Percentiles rank a stretch among this genome's conserved stretches.
phyloP scores from a whole-genome alignment of 2,888 invertebrate species.

The Nephrotoma flavescens region DNA sequence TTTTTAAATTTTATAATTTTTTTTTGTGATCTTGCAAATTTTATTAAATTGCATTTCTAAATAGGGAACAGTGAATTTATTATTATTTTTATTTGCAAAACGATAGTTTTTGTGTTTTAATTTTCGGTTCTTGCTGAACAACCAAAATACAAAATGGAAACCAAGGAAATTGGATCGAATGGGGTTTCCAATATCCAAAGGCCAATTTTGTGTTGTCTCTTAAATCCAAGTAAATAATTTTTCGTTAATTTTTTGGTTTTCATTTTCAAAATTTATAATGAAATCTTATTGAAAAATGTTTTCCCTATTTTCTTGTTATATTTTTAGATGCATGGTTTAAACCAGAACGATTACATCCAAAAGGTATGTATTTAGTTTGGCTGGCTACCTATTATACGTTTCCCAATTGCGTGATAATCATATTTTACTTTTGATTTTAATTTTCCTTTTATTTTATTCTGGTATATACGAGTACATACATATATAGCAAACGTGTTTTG shows the following conservation, averaged over 20 bases:
- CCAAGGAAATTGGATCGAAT: constrained; percentile 19
- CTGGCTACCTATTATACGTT: not conserved
- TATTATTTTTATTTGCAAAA: not conserved
- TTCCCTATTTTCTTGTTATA: constrained; percentile 2
- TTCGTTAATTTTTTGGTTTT: not conserved
- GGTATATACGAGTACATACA: not conserved
- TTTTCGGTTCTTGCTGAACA: not conserved
- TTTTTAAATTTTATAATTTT: not conserved
- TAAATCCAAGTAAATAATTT: constrained; percentile 27
- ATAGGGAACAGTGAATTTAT: not conserved
- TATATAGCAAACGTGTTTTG: not conserved
- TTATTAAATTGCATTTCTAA: not conserved
- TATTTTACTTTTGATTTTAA: constrained; percentile 3
- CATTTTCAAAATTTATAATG: not conserved
- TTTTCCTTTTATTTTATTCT: not conserved
- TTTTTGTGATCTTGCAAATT: not conserved
- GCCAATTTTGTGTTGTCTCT: constrained; percentile 28
- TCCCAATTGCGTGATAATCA: not conserved
- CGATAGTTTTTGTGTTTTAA: not conserved
- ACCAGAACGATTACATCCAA: constrained; percentile 79
- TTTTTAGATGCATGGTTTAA: constrained; percentile 78
- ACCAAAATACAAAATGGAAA: not conserved
- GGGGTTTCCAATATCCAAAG: constrained; percentile 26
- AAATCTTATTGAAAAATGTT: not conserved
- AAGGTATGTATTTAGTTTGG: constrained; percentile 50